Conservation (phyloP, 2,888 invertebrate genomes). For the Chymomyza amoena region DNA sequence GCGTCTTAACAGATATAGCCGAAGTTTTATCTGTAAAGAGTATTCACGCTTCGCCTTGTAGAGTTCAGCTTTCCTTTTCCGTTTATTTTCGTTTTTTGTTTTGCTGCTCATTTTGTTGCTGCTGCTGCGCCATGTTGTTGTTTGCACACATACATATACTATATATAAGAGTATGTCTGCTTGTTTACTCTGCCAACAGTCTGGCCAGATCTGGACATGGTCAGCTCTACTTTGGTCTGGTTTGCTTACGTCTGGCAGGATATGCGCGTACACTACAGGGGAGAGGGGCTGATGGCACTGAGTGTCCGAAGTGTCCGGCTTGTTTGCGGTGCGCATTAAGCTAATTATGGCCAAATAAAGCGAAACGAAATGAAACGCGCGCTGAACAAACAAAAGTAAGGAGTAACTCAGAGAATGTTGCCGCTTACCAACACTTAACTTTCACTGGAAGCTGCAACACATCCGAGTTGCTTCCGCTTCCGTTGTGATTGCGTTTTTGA, state of each 20-base stretch:
- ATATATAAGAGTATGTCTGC: slow-evolving; percentile 23
- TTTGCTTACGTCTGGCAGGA: slow-evolving; percentile 39
- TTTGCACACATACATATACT: slow-evolving; percentile 12
- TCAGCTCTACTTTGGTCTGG: neutral
- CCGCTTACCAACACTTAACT: slow-evolving; percentile 50
- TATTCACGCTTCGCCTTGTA: neutral
- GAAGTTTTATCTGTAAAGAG: too few species aligned
- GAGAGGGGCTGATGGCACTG: neutral
- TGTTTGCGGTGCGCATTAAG: slow-evolving; percentile 69
- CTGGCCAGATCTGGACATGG: slow-evolving; percentile 28
- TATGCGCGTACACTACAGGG: slow-evolving; percentile 45
- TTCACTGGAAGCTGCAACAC: slow-evolving; percentile 26
- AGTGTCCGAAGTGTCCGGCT: slow-evolving; percentile 27
- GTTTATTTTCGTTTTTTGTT: neutral
- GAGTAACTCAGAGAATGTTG: neutral
- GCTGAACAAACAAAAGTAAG: slow-evolving; percentile 42
- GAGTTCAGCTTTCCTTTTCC: neutral
- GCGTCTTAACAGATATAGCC: too few species aligned
- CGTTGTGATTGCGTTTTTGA: slow-evolving; percentile 52
- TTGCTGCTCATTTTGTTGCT: neutral
- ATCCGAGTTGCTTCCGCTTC: slow-evolving; percentile 12
- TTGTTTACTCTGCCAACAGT: slow-evolving; percentile 59
- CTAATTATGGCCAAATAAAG: slow-evolving; percentile 73
- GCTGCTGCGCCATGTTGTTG: slow-evolving; percentile 15
- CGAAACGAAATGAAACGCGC: slow-evolving; percentile 57